Percentiles rank a stretch among this genome's conserved stretches.
phyloP scores from a whole-genome alignment of 2,797 vertebrate species.

The Melanotaenia maccullochi region DNA sequence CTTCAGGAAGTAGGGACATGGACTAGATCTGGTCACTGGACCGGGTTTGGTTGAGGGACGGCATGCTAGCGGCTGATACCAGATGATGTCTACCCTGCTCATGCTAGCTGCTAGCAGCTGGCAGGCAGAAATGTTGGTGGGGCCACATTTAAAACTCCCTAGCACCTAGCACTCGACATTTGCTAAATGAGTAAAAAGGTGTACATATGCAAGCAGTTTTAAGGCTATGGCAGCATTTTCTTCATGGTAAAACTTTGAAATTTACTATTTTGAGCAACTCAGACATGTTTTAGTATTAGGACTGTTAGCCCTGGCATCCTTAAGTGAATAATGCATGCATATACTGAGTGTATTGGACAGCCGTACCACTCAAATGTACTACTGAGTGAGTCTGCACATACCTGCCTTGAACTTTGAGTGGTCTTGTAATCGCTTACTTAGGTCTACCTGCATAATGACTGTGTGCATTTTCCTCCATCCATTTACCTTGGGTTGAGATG shows the following conservation, averaged over 20 bases:
- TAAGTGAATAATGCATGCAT: constrained; percentile 80
- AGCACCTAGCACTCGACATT: neutral
- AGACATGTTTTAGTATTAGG: neutral
- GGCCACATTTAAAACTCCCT: neutral
- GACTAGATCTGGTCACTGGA: neutral
- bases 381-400: constrained; percentile 38
- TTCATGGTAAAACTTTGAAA: neutral
- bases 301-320: constrained; percentile 52
- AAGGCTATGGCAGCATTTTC: neutral
- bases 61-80: neutral
- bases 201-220: neutral
- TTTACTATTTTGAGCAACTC: neutral
- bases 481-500: constrained; percentile 21
- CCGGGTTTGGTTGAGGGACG: neutral
- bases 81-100: neutral
- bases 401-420: constrained; percentile 29
- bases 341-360: constrained; percentile 59
- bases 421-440: constrained; percentile 14
- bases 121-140: neutral
- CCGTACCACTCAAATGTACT: constrained; percentile 36
- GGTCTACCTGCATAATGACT: constrained; percentile 34
- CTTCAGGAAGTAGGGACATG: neutral
- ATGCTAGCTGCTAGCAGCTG: neutral
- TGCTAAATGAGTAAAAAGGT: neutral
- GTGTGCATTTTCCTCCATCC: constrained; percentile 27